phyloP scores from a whole-genome alignment of 92 coral and sea anemone species.

The Diadumene lineata region DNA sequence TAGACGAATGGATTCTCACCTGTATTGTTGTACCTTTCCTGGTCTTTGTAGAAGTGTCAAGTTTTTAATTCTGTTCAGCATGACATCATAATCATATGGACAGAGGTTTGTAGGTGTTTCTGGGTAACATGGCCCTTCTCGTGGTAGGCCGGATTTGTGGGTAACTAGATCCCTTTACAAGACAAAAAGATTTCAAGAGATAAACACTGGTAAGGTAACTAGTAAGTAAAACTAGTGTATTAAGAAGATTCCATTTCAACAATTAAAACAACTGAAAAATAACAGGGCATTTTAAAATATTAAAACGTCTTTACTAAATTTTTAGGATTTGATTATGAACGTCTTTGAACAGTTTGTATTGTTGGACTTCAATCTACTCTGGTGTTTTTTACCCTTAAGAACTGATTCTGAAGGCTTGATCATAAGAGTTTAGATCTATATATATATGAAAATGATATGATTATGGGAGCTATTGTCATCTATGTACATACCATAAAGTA shows the following conservation, averaged over 20 bases:
- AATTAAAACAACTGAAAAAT: neutral
- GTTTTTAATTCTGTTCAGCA: conserved; percentile 70
- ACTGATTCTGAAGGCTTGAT: neutral
- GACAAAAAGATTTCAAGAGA: neutral
- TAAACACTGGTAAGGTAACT: neutral
- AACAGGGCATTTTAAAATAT: too few species aligned
- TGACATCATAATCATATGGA: conserved; percentile 67
- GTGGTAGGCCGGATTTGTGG: conserved; percentile 77
- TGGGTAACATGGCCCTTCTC: conserved; percentile 89
- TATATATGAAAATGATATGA: neutral
- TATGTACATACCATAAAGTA: conserved; percentile 67
- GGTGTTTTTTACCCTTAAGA: too few species aligned
- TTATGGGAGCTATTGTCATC: neutral
- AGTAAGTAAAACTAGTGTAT: neutral
- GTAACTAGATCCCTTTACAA: conserved; percentile 66
- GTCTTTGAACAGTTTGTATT: too few species aligned
- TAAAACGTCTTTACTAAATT: too few species aligned
- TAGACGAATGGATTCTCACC: conserved; percentile 53
- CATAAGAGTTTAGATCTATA: too few species aligned
- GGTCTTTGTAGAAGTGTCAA: conserved; percentile 54
- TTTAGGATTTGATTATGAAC: too few species aligned
- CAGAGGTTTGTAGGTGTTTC: conserved; percentile 63
- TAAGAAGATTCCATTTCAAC: neutral
- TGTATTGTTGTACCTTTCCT: conserved; percentile 77
- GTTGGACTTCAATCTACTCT: too few species aligned